A percentile compares a stretch with the other conserved stretches of the same genome.
Evolutionary conservation across 2,113 vertebrate genomes (phyloP).

Genomic region (Alethe castanea): DNA sequence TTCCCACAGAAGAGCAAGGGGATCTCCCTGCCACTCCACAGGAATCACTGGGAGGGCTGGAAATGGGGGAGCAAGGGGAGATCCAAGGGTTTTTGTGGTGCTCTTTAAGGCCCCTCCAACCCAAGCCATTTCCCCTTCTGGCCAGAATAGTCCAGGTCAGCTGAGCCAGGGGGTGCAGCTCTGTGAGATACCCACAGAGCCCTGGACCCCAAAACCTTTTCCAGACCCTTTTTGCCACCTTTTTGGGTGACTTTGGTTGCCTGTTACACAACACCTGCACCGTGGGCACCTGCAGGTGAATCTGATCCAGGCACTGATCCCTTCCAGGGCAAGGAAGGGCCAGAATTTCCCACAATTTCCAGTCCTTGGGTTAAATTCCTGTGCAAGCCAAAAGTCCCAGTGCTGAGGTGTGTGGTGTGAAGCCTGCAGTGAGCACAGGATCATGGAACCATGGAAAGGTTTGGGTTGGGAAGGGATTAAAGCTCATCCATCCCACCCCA

Average conservation of each 20-base stretch:
- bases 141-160: neutral
- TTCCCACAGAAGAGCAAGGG: neutral
- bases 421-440: neutral
- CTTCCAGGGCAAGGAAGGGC: neutral
- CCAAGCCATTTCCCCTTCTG: neutral
- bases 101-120: too few species aligned
- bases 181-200: neutral
- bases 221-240: neutral
- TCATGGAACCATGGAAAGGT: neutral
- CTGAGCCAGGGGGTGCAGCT: neutral
- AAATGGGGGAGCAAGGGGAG: fast-evolving
- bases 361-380: neutral
- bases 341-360: neutral
- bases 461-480: fast-evolving
- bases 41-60: neutral
- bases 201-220: neutral
- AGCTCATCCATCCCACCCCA: fast-evolving
- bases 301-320: neutral
- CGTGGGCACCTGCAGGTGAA: neutral
- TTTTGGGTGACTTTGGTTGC: neutral
- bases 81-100: neutral
- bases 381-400: neutral
- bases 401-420: neutral
- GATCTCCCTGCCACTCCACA: neutral
- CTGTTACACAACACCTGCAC: neutral